phyloP scores from a whole-genome alignment of 23 tunicate genomes.

The Styela clava region DNA sequence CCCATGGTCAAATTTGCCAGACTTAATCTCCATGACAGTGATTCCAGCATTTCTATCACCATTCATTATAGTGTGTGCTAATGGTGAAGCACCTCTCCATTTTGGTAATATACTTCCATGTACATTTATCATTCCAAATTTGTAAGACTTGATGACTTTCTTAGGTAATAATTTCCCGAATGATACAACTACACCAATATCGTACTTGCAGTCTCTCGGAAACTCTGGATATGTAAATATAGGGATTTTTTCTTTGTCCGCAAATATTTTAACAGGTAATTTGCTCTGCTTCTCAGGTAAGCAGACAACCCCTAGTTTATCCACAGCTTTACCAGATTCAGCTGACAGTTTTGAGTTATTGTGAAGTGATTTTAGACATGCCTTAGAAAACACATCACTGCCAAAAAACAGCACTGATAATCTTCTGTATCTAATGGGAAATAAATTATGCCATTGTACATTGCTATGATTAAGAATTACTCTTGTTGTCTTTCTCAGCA shows the following conservation, averaged over 20 bases:
- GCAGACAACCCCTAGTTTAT: conserved; percentile 35
- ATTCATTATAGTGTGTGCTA: conserved; percentile 56
- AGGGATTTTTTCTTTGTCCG: conserved; percentile 25
- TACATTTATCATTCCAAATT: conserved; percentile 66
- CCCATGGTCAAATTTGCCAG: conserved; percentile 61
- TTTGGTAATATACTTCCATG: conserved; percentile 73
- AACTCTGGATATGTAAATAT: conserved; percentile 38
- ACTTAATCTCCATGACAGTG: conserved; percentile 48
- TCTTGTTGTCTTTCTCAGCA: not conserved
- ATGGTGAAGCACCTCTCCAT: conserved; percentile 76
- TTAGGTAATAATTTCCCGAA: conserved; percentile 65
- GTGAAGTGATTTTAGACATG: conserved; percentile 25
- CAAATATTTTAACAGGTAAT: conserved; percentile 43
- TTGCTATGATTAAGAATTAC: not conserved
- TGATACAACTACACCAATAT: conserved; percentile 76
- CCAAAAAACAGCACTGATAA: conserved; percentile 43
- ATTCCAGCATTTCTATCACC: conserved; percentile 55
- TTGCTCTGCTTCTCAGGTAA: conserved; percentile 21
- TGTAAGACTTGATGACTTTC: conserved; percentile 38
- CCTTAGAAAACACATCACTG: conserved; percentile 40
- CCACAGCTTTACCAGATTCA: not conserved
- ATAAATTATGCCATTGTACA: not conserved
- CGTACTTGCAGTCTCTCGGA: conserved; percentile 25
- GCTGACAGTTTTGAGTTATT: not conserved
- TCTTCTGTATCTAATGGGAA: not conserved